Percentiles rank a stretch among this genome's conserved stretches.
These are phyloP conservation scores for Carduelis carduelis DNA, from an alignment of 2,797 vertebrate species.

Conservation along the genomic window DNA sequence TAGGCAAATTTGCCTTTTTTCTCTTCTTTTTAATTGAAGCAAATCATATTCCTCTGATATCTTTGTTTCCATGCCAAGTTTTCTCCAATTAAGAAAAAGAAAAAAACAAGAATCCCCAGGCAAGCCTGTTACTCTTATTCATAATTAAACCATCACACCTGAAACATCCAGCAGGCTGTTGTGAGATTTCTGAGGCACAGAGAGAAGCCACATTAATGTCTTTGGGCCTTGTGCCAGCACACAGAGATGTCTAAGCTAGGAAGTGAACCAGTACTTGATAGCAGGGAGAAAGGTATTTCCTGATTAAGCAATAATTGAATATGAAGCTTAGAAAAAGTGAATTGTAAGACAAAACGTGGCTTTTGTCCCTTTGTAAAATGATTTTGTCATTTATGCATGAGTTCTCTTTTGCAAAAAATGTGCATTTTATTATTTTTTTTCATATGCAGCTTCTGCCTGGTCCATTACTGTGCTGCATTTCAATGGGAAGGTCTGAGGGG, in stretches of 20 bases:
- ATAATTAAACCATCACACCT: neutral
- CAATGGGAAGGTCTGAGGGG: neutral
- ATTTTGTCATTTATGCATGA: neutral
- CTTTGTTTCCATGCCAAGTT: neutral
- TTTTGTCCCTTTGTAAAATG: neutral
- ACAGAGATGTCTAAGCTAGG: neutral
- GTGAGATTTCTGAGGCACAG: neutral
- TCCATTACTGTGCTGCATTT: neutral
- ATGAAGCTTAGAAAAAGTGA: neutral
- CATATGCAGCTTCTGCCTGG: neutral
- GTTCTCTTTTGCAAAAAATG: neutral
- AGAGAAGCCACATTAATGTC: neutral
- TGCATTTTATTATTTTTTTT: neutral
- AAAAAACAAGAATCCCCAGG: neutral
- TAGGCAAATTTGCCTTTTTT: neutral
- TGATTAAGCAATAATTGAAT: neutral
- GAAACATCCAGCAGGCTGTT: neutral
- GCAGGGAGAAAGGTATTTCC: neutral
- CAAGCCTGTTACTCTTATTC: neutral
- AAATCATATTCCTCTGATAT: neutral
- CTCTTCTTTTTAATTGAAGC: neutral
- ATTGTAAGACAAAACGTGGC: neutral
- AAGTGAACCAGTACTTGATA: neutral
- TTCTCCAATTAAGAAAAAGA: neutral
- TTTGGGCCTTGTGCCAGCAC: neutral